phyloP scores from a whole-genome alignment of 2,888 invertebrate genomes.

The Holacanthella duospinosa region DNA sequence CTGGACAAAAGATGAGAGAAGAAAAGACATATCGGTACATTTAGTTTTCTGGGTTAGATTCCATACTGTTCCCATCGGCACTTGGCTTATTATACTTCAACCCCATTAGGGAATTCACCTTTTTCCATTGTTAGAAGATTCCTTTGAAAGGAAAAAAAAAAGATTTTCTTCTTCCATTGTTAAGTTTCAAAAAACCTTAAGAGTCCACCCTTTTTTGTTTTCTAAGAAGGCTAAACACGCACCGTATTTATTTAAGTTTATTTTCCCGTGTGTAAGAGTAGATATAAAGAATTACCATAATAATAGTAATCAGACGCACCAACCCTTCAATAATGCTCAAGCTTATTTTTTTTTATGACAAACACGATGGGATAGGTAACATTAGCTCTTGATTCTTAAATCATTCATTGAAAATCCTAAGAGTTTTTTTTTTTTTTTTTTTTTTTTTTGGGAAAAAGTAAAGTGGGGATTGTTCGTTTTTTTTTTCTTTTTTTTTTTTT shows the following conservation, averaged over 20 bases:
- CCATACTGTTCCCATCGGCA: neutral
- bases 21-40: neutral
- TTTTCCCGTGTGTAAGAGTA: neutral
- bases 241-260: neutral
- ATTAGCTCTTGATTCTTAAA: no score
- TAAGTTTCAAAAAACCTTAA: neutral
- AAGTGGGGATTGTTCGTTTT: neutral
- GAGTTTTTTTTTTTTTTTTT: neutral
- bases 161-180: neutral
- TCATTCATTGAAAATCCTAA: no score
- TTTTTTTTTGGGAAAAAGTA: neutral
- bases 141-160: neutral
- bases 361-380: neutral
- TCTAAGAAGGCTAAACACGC: neutral
- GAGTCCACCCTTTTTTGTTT: neutral
- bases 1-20: neutral
- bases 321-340: conserved; percentile 1
- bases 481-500: no score
- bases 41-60: neutral
- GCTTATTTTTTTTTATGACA: conserved; percentile 1
- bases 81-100: neutral
- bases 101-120: conserved; percentile 9
- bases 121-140: neutral
- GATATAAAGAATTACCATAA: neutral
- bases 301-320: neutral